Percentiles rank a stretch among this genome's conserved stretches.
Conservation (phyloP, 2,113 vertebrate species). For the Cynopterus brachyotis region DNA sequence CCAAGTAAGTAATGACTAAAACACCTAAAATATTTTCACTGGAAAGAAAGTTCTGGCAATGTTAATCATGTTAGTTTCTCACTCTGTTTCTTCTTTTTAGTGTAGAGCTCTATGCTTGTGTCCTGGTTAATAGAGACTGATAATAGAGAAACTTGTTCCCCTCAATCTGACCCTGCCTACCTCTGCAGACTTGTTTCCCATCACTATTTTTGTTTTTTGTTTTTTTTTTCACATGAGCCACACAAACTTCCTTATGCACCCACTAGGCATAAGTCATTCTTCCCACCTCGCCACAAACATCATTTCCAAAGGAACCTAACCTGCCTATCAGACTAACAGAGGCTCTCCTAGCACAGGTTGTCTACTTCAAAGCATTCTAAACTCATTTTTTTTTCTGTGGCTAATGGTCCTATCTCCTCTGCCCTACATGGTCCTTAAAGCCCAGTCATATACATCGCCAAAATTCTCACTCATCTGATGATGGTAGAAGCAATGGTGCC, state of each 20-base stretch:
- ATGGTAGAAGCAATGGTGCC: background rate
- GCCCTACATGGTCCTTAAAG: background rate
- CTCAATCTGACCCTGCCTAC: background rate
- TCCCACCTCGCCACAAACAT: background rate
- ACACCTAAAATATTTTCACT: background rate
- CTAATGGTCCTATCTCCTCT: background rate
- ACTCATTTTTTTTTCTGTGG: background rate
- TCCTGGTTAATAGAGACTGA: background rate
- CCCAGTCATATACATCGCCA: background rate
- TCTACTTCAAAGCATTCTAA: background rate
- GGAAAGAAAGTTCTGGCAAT: background rate
- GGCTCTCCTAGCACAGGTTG: background rate
- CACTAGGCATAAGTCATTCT: background rate
- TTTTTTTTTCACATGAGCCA: background rate
- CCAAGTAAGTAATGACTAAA: background rate
- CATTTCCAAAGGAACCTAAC: background rate
- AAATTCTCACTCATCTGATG: background rate
- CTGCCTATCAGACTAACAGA: background rate
- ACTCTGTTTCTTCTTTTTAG: background rate
- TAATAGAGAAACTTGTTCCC: background rate
- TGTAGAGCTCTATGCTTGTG: background rate
- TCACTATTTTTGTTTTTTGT: background rate
- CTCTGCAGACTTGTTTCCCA: background rate
- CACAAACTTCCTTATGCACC: background rate
- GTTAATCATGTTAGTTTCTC: fast-evolving